phyloP scores from a whole-genome alignment of 2,888 invertebrate species.

The Drosophila neonasuta region DNA sequence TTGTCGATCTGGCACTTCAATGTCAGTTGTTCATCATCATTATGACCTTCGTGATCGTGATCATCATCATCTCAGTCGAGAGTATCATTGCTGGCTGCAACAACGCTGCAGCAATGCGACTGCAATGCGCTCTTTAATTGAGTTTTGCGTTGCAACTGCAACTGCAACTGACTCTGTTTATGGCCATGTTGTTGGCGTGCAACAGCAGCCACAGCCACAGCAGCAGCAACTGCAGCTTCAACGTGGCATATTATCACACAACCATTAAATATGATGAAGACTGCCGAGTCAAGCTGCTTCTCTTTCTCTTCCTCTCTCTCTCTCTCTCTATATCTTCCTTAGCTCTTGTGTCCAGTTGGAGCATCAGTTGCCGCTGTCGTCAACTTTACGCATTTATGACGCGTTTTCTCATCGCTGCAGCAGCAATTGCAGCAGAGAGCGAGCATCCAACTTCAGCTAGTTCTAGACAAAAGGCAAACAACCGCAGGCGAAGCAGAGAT shows the following conservation, averaged over 20 bases:
- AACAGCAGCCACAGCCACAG: conserved; percentile 30
- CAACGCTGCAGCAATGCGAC: conserved; percentile 38
- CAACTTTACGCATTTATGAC: conserved; percentile 79
- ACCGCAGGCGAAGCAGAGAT: conserved; percentile 50
- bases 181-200: conserved; percentile 66
- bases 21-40: conserved; percentile 74
- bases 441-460: conserved; percentile 9
- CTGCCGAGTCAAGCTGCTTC: conserved; percentile 54
- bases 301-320: not conserved
- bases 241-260: conserved; percentile 78
- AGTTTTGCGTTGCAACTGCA: conserved; percentile 66
- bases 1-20: conserved; percentile 77
- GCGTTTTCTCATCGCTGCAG: conserved; percentile 76
- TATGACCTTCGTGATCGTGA: conserved; percentile 8
- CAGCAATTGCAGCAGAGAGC: conserved; percentile 4
- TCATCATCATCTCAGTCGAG: conserved; percentile 21
- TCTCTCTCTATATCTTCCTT: not conserved
- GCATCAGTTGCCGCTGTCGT: conserved; percentile 51
- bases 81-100: conserved; percentile 62
- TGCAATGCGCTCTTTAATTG: conserved; percentile 77
- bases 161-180: conserved; percentile 63
- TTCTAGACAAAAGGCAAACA: conserved; percentile 65
- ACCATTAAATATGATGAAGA: conserved; percentile 78
- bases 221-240: conserved; percentile 53
- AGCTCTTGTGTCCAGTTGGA: conserved; percentile 3